These are phyloP conservation scores for Drosophila grimshawi DNA, from an alignment of 1,140 invertebrate species.

Conservation along the genomic window DNA sequence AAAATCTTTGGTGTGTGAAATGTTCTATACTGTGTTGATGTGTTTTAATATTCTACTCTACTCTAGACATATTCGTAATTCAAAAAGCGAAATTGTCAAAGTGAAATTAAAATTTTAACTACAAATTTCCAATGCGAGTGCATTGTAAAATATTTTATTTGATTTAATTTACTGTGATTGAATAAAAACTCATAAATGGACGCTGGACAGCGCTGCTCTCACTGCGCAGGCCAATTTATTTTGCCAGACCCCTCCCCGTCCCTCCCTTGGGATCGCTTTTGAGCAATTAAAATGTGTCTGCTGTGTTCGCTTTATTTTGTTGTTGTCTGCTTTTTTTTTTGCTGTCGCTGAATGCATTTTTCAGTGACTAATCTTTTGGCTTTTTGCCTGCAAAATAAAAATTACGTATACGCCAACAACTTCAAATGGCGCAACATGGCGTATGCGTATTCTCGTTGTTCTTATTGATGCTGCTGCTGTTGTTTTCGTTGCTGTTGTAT, in stretches of 20 bases:
- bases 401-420: constrained; percentile 79
- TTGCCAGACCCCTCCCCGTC: constrained; percentile 13
- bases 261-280: constrained; percentile 49
- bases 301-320: constrained; percentile 39
- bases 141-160: constrained; percentile 48
- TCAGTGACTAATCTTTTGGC: constrained; percentile 55
- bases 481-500: constrained; percentile 1
- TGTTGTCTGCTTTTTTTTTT: constrained; percentile 46
- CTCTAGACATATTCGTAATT: constrained; percentile 12
- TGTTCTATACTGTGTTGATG: neutral
- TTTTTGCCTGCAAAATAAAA: constrained; percentile 75
- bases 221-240: constrained; percentile 62
- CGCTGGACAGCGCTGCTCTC: constrained; percentile 14
- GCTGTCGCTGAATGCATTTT: constrained; percentile 61
- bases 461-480: constrained; percentile 15
- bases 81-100: constrained; percentile 48
- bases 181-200: constrained; percentile 73
- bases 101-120: constrained; percentile 30
- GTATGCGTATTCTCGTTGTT: constrained; percentile 58
- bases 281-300: constrained; percentile 79
- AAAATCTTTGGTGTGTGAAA: neutral
- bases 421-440: constrained; percentile 77
- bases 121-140: constrained; percentile 25
- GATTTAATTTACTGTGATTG: constrained; percentile 70
- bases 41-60: neutral